Percentiles rank a stretch among this genome's conserved stretches.
Evolutionary conservation across 2,888 invertebrate species (phyloP).

Genomic region (Eupithecia insigniata): DNA sequence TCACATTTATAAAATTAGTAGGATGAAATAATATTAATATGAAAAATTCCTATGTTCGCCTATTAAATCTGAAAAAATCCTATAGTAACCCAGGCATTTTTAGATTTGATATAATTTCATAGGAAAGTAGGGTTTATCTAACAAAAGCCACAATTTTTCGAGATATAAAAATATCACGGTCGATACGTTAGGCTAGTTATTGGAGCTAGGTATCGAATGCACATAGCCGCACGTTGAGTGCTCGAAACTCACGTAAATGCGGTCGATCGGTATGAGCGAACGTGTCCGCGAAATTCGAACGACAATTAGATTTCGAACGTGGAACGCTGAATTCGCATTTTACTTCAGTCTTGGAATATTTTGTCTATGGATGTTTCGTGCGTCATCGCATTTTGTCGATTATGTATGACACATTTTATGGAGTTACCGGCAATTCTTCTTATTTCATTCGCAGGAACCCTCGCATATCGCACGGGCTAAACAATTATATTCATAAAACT

Average conservation of each 20-base stretch:
- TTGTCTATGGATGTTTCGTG: constrained; percentile 7
- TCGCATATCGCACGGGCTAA: background rate
- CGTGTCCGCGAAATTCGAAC: constrained; percentile 31
- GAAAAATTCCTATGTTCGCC: too few species aligned
- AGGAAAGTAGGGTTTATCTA: background rate
- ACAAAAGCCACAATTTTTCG: background rate
- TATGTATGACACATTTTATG: background rate
- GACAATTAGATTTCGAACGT: constrained; percentile 29
- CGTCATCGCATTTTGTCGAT: background rate
- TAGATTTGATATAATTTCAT: background rate
- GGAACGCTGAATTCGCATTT: constrained; percentile 9
- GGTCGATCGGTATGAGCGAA: constrained; percentile 15
- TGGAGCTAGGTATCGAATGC: background rate
- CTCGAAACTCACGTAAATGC: constrained; percentile 29
- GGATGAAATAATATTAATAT: too few species aligned
- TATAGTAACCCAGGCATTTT: background rate
- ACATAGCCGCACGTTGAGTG: constrained; percentile 22
- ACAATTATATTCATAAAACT: background rate
- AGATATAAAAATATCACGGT: background rate
- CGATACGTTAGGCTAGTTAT: background rate
- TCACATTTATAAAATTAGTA: too few species aligned
- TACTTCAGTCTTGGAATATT: background rate
- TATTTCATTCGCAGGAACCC: background rate
- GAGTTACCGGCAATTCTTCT: background rate
- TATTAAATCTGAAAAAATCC: too few species aligned